phyloP scores from a whole-genome alignment of 2,113 vertebrate species.

The Halcyon malimbica region DNA sequence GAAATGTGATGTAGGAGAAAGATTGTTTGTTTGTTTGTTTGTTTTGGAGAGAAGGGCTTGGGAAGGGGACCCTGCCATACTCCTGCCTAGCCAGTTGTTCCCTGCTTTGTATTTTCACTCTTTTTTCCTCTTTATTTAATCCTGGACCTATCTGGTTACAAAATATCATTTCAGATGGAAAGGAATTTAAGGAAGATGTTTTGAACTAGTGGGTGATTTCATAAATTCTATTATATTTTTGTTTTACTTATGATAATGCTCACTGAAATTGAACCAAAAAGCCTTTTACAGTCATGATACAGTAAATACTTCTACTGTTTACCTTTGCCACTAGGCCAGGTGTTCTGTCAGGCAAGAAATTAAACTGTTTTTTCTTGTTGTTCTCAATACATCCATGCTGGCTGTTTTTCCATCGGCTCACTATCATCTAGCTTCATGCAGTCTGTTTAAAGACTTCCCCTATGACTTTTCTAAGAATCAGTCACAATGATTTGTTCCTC shows the following conservation, averaged over 20 bases:
- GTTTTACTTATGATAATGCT: neutral
- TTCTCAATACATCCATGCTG: neutral
- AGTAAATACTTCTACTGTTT: neutral
- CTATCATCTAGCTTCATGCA: neutral
- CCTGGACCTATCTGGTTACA: neutral
- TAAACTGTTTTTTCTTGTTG: neutral
- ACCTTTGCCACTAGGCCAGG: neutral
- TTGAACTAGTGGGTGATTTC: neutral
- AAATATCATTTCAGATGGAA: neutral
- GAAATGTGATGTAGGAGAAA: neutral
- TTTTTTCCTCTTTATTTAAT: neutral
- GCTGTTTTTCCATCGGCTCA: neutral
- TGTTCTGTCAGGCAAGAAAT: neutral
- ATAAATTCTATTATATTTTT: neutral
- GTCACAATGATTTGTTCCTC: neutral
- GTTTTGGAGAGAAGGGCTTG: neutral
- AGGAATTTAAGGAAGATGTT: neutral
- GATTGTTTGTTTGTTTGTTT: no score
- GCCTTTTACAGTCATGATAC: neutral
- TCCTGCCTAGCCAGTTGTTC: neutral
- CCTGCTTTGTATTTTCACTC: neutral
- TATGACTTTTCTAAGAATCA: neutral
- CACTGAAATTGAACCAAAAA: neutral
- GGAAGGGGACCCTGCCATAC: neutral
- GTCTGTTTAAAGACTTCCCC: neutral